phyloP scores from a whole-genome alignment of 2,888 invertebrate genomes.

The Nomada goodeniana region DNA sequence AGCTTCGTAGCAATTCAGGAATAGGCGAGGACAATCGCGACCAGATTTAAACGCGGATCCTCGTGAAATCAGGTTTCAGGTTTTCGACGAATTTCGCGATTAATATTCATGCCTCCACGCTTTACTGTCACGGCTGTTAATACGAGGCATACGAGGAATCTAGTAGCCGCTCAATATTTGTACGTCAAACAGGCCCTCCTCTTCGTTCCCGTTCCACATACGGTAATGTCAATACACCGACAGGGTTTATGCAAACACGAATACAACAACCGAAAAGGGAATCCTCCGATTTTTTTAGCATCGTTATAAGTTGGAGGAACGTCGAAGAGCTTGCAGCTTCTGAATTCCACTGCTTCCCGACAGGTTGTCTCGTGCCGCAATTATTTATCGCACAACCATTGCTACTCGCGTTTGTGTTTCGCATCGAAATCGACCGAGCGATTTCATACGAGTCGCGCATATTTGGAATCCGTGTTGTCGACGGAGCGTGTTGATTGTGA shows the following conservation, averaged over 20 bases:
- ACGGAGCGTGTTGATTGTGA: constrained; percentile 54
- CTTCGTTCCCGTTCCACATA: constrained; percentile 13
- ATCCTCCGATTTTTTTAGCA: neutral
- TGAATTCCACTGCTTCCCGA: neutral
- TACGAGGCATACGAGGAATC: constrained; percentile 32
- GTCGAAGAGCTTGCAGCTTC: neutral
- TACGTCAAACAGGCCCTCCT: constrained; percentile 59
- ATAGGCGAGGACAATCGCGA: neutral
- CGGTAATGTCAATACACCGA: constrained; percentile 38
- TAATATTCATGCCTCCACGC: constrained; percentile 12
- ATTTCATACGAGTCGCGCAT: constrained; percentile 9
- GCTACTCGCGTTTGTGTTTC: neutral
- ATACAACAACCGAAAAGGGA: neutral
- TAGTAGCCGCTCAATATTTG: constrained; percentile 66
- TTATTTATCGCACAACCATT: neutral
- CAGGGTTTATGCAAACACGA: constrained; percentile 31
- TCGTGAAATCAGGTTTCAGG: neutral
- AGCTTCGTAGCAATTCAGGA: neutral
- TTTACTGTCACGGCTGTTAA: constrained; percentile 34
- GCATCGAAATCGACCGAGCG: constrained; percentile 9
- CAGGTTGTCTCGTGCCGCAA: neutral
- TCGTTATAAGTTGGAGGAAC: neutral
- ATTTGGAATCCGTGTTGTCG: constrained; percentile 4
- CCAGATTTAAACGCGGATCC: too few species aligned
- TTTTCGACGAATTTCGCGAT: neutral